phyloP scores from a whole-genome alignment of 2,797 vertebrate genomes.

The Eurystomus glaucurus region DNA sequence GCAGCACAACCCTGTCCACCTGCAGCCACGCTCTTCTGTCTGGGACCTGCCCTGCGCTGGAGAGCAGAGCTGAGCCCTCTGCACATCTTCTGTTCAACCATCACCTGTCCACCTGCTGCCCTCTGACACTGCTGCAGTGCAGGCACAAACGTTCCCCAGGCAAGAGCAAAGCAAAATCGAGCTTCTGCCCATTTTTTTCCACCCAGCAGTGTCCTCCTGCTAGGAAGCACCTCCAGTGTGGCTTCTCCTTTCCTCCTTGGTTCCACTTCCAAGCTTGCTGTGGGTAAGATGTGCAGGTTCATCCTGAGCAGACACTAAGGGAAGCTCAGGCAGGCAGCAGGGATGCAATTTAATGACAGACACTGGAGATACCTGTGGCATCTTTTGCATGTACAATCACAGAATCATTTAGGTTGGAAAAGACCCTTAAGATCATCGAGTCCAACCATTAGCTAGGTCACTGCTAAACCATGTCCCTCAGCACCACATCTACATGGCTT shows the following conservation, averaged over 20 bases:
- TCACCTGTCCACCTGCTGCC: rapidly evolving
- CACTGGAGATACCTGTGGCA: background rate
- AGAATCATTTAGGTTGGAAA: background rate
- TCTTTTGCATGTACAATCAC: background rate
- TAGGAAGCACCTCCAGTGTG: background rate
- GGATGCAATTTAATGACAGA: background rate
- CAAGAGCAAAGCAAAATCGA: background rate
- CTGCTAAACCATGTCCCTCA: background rate
- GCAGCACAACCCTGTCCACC: rapidly evolving
- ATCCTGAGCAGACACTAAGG: background rate
- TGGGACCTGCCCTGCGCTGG: rapidly evolving
- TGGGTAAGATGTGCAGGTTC: rapidly evolving
- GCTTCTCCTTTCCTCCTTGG: background rate
- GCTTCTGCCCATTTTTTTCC: background rate
- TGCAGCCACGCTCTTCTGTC: background rate
- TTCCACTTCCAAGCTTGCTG: rapidly evolving
- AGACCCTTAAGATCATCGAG: background rate
- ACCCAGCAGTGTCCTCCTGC: background rate
- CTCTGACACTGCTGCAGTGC: rapidly evolving
- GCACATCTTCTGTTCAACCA: rapidly evolving
- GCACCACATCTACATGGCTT: background rate
- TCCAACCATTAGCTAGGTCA: background rate
- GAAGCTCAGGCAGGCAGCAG: background rate
- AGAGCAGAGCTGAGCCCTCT: background rate
- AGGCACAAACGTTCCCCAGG: background rate